Base-by-base conservation (phyloP, 2,888 invertebrate species). In the Drosophila bunnanda region DNA sequence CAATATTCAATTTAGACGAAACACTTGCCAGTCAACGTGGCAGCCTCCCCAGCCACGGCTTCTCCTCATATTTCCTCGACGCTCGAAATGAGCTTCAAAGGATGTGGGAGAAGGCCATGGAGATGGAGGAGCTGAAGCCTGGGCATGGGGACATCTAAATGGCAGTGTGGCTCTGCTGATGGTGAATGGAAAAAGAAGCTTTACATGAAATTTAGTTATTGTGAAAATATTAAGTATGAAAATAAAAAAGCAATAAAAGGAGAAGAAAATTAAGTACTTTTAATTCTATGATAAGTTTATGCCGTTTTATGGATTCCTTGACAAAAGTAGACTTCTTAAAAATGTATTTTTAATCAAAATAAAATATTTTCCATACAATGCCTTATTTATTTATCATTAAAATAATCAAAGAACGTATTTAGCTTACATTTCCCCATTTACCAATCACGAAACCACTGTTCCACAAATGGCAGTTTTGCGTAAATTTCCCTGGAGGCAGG, bases 1-100 rank as follows among this genome's bases (percentile, higher is more conserved):
- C 85, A 86, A 86, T 89, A 89, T 86, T 86, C 85, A 89, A 89
- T 89, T 86, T 86, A 80, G 86, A 66, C 82, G 69, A 88, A 88
- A 82, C 88, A 88, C 86, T 82, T 88, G 82, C 71, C 88, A 78
- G 78, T 66, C 78, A 77, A 75, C 75, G 69, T 68, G 34, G 56
- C 60, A 38, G 60, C 61, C 50, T 59, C 39, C 39, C 54, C 68
- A 48, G 38, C 66, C 58, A 32, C 20, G 39, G 34, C 30, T 25
- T 20, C 50, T 69, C 34, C 70, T 67, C 70, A 58, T 56, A 70
- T 67, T 67, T 67, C 70, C 58, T 57, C 46, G 46, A 48, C 48
- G 66, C 38, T 62, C 65, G 60, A 82, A 82, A 70, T 76, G 65
- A 76, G 88, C 82, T 85, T 85, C 82, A 79, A 79, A 77, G 77